Conservation (phyloP, 2,888 invertebrate genomes). For the Zygaena filipendulae region DNA sequence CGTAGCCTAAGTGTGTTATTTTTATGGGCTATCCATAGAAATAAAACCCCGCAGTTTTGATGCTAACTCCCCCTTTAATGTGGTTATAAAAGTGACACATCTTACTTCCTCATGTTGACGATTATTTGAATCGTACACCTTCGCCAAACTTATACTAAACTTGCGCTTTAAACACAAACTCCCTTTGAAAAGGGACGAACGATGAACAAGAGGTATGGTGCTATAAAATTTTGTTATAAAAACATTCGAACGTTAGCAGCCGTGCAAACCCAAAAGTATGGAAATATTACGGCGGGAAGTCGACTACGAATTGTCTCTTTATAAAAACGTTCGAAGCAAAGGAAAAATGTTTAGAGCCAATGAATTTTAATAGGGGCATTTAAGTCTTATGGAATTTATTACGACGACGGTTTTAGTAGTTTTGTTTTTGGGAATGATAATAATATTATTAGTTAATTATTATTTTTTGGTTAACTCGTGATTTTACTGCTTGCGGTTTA, state of each 20-base stretch:
- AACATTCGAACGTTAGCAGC: too few species aligned
- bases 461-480: too few species aligned
- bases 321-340: slow-evolving; percentile 33
- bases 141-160: slow-evolving; percentile 12
- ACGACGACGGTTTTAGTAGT: slow-evolving; percentile 24
- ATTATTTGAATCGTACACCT: slow-evolving; percentile 34
- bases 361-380: slow-evolving; percentile 49
- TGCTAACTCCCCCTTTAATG: slow-evolving; percentile 29
- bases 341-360: slow-evolving; percentile 39
- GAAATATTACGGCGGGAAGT: slow-evolving; percentile 56
- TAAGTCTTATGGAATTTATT: slow-evolving; percentile 26
- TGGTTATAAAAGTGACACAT: slow-evolving; percentile 48
- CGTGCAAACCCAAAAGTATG: slow-evolving; percentile 39
- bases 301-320: slow-evolving; percentile 57
- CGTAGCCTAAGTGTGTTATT: background rate
- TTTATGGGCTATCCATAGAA: slow-evolving; percentile 5
- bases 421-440: slow-evolving; percentile 24
- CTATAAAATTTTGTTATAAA: too few species aligned
- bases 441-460: background rate
- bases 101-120: slow-evolving; percentile 38
- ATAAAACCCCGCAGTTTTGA: slow-evolving; percentile 5
- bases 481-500: too few species aligned
- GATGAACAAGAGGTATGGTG: too few species aligned
- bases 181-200: too few species aligned
- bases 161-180: slow-evolving; percentile 8